phyloP scores from a whole-genome alignment of 2,888 invertebrate species.

The Gonocerus acuteangulatus region DNA sequence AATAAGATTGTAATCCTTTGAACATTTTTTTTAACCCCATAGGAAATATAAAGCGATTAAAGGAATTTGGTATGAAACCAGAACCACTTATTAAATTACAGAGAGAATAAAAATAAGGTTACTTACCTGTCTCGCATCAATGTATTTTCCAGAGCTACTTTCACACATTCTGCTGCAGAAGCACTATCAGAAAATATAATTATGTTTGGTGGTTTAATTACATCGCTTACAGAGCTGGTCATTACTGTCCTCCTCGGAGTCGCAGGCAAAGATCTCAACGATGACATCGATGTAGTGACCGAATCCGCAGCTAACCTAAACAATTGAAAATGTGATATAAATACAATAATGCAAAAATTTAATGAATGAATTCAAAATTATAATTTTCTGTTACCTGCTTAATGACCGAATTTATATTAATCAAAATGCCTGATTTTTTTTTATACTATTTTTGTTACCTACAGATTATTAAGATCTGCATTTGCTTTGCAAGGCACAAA shows the following conservation, averaged over 20 bases:
- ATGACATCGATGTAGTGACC: slow-evolving; percentile 31
- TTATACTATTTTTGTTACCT: too few species aligned
- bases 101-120: background rate
- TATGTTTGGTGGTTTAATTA: slow-evolving; percentile 65
- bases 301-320: slow-evolving; percentile 32
- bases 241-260: slow-evolving; percentile 31
- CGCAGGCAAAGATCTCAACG: slow-evolving; percentile 29
- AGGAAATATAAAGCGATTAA: too few species aligned
- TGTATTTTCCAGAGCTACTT: slow-evolving; percentile 58
- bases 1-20: too few species aligned
- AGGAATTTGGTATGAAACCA: too few species aligned
- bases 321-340: background rate
- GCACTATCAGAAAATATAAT: slow-evolving; percentile 73
- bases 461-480: too few species aligned
- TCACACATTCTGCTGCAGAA: slow-evolving; percentile 65
- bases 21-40: too few species aligned
- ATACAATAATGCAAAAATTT: too few species aligned
- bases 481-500: too few species aligned
- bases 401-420: too few species aligned
- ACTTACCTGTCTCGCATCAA: slow-evolving; percentile 62
- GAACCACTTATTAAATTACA: background rate
- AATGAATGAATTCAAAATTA: too few species aligned
- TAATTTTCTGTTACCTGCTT: too few species aligned
- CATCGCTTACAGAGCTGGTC: slow-evolving; percentile 17
- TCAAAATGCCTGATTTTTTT: too few species aligned